phyloP scores from a whole-genome alignment of 1,140 invertebrate species.

The Batillaria attramentaria region DNA sequence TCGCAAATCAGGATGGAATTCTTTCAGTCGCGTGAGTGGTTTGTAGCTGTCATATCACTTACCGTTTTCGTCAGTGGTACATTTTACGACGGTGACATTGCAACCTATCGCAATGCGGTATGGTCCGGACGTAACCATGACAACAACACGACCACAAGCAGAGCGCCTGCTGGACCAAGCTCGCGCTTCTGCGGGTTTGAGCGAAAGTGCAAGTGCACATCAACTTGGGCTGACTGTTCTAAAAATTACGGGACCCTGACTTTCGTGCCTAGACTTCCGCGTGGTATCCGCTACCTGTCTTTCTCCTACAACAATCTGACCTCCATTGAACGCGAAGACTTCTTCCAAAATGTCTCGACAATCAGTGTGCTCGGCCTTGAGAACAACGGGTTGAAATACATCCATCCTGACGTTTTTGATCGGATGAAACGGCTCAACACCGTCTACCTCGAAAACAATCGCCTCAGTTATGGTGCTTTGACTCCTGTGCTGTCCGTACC shows the following conservation, averaged over 20 bases:
- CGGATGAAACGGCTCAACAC: neutral
- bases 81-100: too few relatives aligned
- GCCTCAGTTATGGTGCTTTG: neutral
- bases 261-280: neutral
- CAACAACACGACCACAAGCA: too few relatives aligned
- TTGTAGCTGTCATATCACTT: too few relatives aligned
- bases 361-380: neutral
- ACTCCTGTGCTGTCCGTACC: neutral
- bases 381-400: conserved; percentile 13
- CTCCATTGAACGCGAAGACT: neutral
- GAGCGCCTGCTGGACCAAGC: too few relatives aligned
- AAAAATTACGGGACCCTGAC: neutral
- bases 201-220: neutral
- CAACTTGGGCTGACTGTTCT: neutral
- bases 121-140: too few relatives aligned
- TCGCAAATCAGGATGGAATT: too few relatives aligned
- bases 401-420: neutral
- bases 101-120: too few relatives aligned
- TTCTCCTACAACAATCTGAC: conserved; percentile 25
- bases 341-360: neutral
- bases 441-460: neutral
- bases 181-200: too few relatives aligned
- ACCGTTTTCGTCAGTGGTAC: too few relatives aligned
- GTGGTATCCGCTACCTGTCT: neutral
- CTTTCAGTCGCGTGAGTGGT: too few relatives aligned